phyloP scores from a whole-genome alignment of 1,140 invertebrate genomes.

The Brachionus rotundiformis region DNA sequence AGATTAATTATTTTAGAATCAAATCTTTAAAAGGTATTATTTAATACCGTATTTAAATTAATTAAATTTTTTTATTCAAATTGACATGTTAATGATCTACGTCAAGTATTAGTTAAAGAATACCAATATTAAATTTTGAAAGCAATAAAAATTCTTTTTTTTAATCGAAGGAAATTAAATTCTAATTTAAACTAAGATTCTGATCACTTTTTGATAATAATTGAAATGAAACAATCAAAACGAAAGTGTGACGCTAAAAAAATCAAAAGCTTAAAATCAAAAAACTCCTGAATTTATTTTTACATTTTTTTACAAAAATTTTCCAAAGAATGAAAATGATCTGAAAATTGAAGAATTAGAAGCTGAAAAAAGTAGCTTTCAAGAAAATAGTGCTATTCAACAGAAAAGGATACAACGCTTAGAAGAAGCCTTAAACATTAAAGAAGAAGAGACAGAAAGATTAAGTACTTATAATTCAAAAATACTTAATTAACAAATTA shows the following conservation, averaged over 20 bases:
- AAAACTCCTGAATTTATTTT: not conserved
- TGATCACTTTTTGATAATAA: too few species aligned
- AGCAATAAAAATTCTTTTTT: not conserved
- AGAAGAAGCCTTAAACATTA: conserved; percentile 56
- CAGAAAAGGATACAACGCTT: conserved; percentile 55
- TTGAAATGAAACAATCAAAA: not conserved
- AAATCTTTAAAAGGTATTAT: too few species aligned
- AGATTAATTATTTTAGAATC: too few species aligned
- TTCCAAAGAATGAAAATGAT: conserved; percentile 38
- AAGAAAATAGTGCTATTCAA: conserved; percentile 54
- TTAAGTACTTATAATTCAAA: conserved; percentile 54
- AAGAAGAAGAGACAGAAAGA: conserved; percentile 57
- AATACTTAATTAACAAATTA: not conserved
- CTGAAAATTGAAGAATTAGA: conserved; percentile 55
- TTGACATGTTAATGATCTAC: too few species aligned
- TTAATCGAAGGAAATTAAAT: not conserved
- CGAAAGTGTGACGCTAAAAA: not conserved
- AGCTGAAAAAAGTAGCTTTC: conserved; percentile 52
- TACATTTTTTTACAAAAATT: too few species aligned
- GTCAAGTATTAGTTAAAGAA: too few species aligned
- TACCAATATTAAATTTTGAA: too few species aligned
- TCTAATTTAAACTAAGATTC: too few species aligned
- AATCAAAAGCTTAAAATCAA: not conserved
- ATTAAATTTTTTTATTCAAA: too few species aligned
- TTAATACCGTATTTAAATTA: too few species aligned